Percentiles rank a stretch among this genome's conserved stretches.
Conservation (phyloP, 2,797 vertebrate genomes). For the Rallus crepitans region DNA sequence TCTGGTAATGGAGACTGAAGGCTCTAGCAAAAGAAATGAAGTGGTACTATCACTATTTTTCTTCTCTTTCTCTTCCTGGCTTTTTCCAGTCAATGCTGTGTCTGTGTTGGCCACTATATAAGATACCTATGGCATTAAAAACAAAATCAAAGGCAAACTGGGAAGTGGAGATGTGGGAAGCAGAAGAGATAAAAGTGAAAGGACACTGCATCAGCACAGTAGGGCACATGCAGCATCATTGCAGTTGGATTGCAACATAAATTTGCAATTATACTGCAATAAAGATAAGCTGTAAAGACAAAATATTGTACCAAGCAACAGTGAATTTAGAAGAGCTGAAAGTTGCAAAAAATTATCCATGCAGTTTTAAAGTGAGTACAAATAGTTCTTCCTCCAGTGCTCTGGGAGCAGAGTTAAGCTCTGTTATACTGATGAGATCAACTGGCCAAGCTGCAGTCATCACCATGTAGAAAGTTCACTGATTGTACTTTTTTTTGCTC, state of each 20-base stretch:
- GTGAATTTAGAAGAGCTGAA: background rate
- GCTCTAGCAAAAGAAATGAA: background rate
- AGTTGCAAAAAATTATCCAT: background rate
- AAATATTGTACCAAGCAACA: background rate
- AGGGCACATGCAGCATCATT: background rate
- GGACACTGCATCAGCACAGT: background rate
- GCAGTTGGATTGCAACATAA: background rate
- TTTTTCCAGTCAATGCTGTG: background rate
- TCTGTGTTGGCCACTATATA: background rate
- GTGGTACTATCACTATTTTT: background rate
- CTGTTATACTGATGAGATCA: background rate
- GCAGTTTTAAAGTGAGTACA: background rate
- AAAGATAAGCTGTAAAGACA: background rate
- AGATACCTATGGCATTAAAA: background rate
- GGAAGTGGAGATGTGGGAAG: background rate
- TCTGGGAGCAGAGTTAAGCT: background rate
- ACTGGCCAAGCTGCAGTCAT: background rate
- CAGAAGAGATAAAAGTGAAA: background rate
- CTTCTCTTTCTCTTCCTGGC: background rate
- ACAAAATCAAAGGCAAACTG: background rate
- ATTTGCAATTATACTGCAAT: background rate
- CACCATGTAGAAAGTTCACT: background rate
- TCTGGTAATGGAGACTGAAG: background rate
- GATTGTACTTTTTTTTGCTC: background rate
- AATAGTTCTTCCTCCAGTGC: background rate